Percentiles rank a stretch among this genome's conserved stretches.
Conservation (phyloP, 2,888 invertebrate genomes). For the Pristionchus arcanus region DNA sequence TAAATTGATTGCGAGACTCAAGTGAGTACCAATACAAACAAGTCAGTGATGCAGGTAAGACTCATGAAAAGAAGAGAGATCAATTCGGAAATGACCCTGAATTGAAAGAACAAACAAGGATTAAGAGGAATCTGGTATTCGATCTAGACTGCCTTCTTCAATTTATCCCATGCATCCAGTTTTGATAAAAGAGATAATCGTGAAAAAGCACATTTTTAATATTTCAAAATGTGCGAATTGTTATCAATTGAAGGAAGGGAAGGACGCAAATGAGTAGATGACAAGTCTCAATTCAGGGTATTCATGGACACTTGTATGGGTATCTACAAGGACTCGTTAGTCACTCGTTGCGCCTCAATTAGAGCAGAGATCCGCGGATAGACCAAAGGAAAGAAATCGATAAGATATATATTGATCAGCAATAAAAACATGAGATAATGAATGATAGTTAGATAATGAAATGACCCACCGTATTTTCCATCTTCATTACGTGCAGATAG, state of each 20-base stretch:
- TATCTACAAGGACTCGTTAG: constrained; percentile 35
- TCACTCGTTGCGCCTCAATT: constrained; percentile 34
- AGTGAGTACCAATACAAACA: constrained; percentile 33
- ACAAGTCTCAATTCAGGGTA: constrained; percentile 3
- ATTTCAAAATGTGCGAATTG: not conserved
- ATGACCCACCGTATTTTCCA: constrained; percentile 35
- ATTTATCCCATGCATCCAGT: constrained; percentile 2
- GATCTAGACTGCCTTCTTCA: not conserved
- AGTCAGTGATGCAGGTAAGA: not conserved
- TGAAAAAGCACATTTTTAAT: not conserved
- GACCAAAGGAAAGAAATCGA: constrained; percentile 17
- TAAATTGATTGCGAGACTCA: constrained; percentile 25
- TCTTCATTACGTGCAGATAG: constrained; percentile 11
- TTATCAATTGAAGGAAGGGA: not conserved
- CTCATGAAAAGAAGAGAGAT: not conserved
- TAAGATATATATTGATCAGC: not conserved
- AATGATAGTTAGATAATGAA: not conserved
- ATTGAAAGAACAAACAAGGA: constrained; percentile 37
- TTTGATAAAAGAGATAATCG: not conserved
- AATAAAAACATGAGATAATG: too few relatives aligned
- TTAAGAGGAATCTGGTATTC: not conserved
- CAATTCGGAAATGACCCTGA: constrained; percentile 20
- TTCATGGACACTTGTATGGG: not conserved
- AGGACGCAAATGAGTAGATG: not conserved
- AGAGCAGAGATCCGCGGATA: constrained; percentile 21